Evolutionary conservation across 2,113 vertebrate species (phyloP).

Genomic region (Strix aluco): DNA sequence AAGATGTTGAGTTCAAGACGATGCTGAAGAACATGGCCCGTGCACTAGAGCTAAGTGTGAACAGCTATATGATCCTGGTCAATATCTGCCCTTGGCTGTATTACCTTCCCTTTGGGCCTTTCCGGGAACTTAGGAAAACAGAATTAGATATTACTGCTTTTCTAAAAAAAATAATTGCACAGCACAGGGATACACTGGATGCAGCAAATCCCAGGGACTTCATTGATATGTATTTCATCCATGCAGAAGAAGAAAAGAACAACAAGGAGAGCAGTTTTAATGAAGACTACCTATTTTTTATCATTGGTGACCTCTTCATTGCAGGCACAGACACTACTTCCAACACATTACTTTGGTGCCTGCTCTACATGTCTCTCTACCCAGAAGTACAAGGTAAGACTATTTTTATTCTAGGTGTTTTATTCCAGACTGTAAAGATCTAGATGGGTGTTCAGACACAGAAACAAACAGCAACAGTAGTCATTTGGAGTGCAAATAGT

Average conservation of each 20-base stretch:
- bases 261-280: conserved; percentile 81
- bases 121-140: conserved; percentile 84
- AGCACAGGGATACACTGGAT: conserved; percentile 84
- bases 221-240: conserved; percentile 93
- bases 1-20: conserved; percentile 83
- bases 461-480: not conserved
- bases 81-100: conserved; percentile 90
- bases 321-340: conserved; percentile 96
- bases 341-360: conserved; percentile 92
- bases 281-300: conserved; percentile 93
- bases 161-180: conserved; percentile 86
- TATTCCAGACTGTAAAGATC: not conserved
- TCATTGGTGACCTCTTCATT: conserved; percentile 93
- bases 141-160: conserved; percentile 88
- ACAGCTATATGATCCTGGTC: conserved; percentile 82
- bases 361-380: conserved; percentile 90
- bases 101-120: conserved; percentile 88
- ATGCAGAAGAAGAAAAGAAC: conserved; percentile 76
- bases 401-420: not conserved
- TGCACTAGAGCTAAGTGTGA: conserved; percentile 83
- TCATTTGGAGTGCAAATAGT: not conserved
- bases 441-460: not conserved
- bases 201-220: conserved; percentile 86
- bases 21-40: conserved; percentile 87
- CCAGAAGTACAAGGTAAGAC: conserved; percentile 88